Percentiles rank a stretch among this genome's conserved stretches.
phyloP scores from a whole-genome alignment of 2,113 vertebrate species.

The Vireo altiloquus region DNA sequence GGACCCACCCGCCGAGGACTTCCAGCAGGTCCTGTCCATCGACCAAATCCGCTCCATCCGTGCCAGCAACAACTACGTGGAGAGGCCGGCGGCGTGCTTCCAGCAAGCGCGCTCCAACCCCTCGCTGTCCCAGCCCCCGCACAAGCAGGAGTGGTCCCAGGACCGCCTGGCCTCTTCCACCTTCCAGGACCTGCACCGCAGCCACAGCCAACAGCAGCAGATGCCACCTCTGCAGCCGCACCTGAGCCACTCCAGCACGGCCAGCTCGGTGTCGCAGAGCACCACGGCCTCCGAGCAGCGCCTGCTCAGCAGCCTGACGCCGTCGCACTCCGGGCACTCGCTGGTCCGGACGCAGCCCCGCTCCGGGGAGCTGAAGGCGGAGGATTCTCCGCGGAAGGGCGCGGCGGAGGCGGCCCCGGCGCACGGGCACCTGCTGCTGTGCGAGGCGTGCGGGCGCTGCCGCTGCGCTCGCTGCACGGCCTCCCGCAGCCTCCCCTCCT shows the following conservation, averaged over 20 bases:
- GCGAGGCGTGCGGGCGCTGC: constrained; percentile 91
- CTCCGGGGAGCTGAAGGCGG: constrained; percentile 76
- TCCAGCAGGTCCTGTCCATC: constrained; percentile 91
- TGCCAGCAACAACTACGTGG: constrained; percentile 96
- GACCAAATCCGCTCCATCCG: constrained; percentile 92
- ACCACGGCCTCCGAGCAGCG: constrained; percentile 93
- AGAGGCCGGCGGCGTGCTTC: constrained; percentile 79
- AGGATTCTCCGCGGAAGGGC: constrained; percentile 76
- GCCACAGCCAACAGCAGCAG: constrained; percentile 86
- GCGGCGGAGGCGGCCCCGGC: constrained; percentile 62
- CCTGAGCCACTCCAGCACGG: constrained; percentile 93
- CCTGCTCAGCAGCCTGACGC: constrained; percentile 84
- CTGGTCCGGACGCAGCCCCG: constrained; percentile 86
- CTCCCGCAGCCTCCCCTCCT: constrained; percentile 87
- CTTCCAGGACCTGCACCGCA: constrained; percentile 77
- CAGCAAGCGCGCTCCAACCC: constrained; percentile 79
- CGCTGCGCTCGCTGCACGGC: constrained; percentile 88
- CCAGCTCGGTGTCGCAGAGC: constrained; percentile 92
- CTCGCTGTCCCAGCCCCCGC: constrained; percentile 74
- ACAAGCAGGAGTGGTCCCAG: constrained; percentile 70
- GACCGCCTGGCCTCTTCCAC: constrained; percentile 68
- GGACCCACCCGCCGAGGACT: constrained; percentile 82
- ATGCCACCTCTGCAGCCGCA: constrained; percentile 79
- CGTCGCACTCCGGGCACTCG: constrained; percentile 83
- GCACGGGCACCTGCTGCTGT: constrained; percentile 84